phyloP scores from a whole-genome alignment of 2,888 invertebrate species.

The Drosophila paranaensis region DNA sequence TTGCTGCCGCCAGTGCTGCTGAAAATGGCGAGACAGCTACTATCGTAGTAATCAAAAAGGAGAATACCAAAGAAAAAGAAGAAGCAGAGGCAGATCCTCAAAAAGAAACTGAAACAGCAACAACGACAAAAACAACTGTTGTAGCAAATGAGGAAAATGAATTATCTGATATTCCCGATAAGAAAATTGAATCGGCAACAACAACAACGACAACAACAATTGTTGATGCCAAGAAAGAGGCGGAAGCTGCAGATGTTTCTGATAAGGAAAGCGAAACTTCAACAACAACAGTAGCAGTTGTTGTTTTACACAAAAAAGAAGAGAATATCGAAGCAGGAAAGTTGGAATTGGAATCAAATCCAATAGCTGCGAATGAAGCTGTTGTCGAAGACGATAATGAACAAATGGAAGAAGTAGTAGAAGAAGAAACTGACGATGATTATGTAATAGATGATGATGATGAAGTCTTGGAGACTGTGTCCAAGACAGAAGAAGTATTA shows the following conservation, averaged over 20 bases:
- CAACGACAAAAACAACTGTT: neutral
- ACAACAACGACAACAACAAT: neutral
- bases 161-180: neutral
- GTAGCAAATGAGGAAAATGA: neutral
- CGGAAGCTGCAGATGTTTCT: neutral
- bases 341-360: neutral
- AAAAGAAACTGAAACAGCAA: neutral
- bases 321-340: neutral
- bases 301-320: neutral
- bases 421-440: neutral
- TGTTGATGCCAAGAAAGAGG: neutral
- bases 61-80: neutral
- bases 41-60: neutral
- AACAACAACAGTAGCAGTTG: neutral
- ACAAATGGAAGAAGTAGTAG: neutral
- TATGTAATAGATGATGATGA: neutral
- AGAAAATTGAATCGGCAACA: too few relatives aligned
- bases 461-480: neutral
- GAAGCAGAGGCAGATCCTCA: neutral
- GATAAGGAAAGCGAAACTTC: neutral
- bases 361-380: neutral
- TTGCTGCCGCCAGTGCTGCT: neutral
- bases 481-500: slow-evolving; percentile 8
- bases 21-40: neutral
- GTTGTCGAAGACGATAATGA: neutral